Base-by-base conservation (phyloP, 2,113 vertebrate species). In the Camarhynchus parvulus region DNA sequence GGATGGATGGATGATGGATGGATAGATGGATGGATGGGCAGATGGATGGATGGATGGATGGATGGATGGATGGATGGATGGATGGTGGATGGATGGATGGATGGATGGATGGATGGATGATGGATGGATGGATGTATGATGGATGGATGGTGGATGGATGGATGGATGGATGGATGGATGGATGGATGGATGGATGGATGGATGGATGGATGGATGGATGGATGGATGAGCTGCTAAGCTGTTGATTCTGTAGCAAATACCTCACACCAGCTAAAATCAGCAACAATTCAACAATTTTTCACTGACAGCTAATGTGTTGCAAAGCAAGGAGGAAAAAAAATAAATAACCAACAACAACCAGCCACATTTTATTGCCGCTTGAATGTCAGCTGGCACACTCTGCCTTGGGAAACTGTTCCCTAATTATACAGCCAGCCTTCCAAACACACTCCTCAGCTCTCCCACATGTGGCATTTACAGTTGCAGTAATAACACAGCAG, bases 381-480 rank as follows among this genome's bases (percentile, higher is more conserved):
- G 92, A 96, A 97, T 73, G 89, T 98, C 98, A 97, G 97, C 97
- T 97, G 97, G 96, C 95, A 78, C n/a, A n/a, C 76, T 95, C 90
- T 85, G 47, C 90, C 90, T 90, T 90, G 73, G 91, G 92, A 97
- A 97, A 97, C 98, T 63, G 80, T 4, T 82, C 91, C 79, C 49
- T 98, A 98, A 98, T 98, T 97, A 95, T 16, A 90, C 39, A 87
- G 95, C 83, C 55, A 72, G 97, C 83, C 96, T 96, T 95, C 95
- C 85, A 96, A 97, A 98, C 98, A 98, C 98, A 98, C 73, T 93
- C 91, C 3, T 9, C 39, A 74, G 56, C 91, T 61, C 90, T 91
- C 94, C 89, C 66, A 76, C 97, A 96, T 94, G 95, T 91, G 96
- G 97, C 96, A 97, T 96, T 97, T 96, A 88, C 97, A 97, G 97